phyloP scores from a whole-genome alignment of 2,888 invertebrate species.

The Volucella zonaria region DNA sequence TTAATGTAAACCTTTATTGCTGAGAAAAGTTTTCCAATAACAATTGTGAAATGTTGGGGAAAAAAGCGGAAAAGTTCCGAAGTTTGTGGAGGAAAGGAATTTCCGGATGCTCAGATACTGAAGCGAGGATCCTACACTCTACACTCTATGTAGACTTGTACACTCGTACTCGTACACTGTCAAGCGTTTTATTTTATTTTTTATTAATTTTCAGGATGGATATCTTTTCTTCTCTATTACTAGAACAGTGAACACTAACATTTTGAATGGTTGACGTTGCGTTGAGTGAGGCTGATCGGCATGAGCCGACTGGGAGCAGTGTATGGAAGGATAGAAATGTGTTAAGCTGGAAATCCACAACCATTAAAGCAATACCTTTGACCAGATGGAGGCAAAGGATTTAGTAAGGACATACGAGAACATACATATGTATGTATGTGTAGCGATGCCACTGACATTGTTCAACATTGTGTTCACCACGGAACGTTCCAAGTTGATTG shows the following conservation, averaged over 20 bases:
- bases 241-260: slow-evolving; percentile 24
- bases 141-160: too few relatives aligned
- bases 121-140: slow-evolving; percentile 49
- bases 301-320: not conserved
- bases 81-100: slow-evolving; percentile 73
- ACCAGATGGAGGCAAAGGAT: slow-evolving; percentile 51
- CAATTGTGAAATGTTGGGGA: slow-evolving; percentile 74
- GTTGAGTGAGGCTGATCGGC: not conserved
- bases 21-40: slow-evolving; percentile 73
- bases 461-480: slow-evolving; percentile 8
- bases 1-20: slow-evolving; percentile 74
- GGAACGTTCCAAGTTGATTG: slow-evolving; percentile 40
- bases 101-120: slow-evolving; percentile 69
- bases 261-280: not conserved
- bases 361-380: slow-evolving; percentile 45
- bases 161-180: slow-evolving; percentile 41
- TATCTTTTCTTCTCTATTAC: slow-evolving; percentile 35
- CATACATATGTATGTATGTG: slow-evolving; percentile 9
- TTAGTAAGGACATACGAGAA: slow-evolving; percentile 38
- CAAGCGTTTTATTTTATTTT: slow-evolving; percentile 69
- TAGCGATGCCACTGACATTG: not conserved
- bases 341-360: slow-evolving; percentile 56
- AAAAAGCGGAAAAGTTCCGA: slow-evolving; percentile 73
- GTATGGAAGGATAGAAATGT: slow-evolving; percentile 48
- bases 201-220: slow-evolving; percentile 67